Conservation (phyloP, 1,140 invertebrate species). For the Zaprionus capensis region DNA sequence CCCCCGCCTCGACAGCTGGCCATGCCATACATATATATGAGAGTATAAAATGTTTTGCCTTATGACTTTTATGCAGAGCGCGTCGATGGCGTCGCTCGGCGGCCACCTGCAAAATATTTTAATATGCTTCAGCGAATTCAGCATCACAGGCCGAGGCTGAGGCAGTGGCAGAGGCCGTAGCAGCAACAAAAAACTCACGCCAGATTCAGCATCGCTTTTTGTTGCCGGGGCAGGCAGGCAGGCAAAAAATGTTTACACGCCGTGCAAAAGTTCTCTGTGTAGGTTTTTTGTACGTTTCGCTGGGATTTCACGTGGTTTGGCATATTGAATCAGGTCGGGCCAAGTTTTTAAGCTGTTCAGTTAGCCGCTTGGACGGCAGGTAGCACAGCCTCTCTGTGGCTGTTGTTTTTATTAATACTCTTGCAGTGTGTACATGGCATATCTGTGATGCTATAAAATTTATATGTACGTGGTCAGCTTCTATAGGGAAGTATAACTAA, state of each 20-base stretch:
- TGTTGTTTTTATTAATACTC: neutral
- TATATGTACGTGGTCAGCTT: no score
- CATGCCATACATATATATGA: conserved; percentile 27
- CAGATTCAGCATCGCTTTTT: neutral
- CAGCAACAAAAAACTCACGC: neutral
- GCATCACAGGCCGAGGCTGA: neutral
- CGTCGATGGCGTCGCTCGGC: conserved; percentile 3
- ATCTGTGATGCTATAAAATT: no score
- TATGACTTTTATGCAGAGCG: conserved; percentile 75
- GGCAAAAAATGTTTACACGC: conserved; percentile 48
- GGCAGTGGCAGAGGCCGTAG: neutral
- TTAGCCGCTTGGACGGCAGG: neutral
- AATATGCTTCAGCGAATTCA: conserved; percentile 68
- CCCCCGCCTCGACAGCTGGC: neutral
- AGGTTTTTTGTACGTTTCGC: conserved; percentile 25
- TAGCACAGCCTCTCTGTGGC: no score
- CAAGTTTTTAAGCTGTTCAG: conserved; percentile 49
- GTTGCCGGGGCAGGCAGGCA: neutral
- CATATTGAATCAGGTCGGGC: conserved; percentile 65
- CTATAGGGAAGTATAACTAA: no score
- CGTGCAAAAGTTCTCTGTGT: neutral
- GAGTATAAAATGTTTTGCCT: conserved; percentile 76
- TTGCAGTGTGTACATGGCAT: neutral
- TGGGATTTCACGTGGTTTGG: conserved; percentile 60
- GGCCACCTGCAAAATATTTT: conserved; percentile 73